phyloP scores from a whole-genome alignment of 92 coral and sea anemone species.

The Phenganax subtilis region DNA sequence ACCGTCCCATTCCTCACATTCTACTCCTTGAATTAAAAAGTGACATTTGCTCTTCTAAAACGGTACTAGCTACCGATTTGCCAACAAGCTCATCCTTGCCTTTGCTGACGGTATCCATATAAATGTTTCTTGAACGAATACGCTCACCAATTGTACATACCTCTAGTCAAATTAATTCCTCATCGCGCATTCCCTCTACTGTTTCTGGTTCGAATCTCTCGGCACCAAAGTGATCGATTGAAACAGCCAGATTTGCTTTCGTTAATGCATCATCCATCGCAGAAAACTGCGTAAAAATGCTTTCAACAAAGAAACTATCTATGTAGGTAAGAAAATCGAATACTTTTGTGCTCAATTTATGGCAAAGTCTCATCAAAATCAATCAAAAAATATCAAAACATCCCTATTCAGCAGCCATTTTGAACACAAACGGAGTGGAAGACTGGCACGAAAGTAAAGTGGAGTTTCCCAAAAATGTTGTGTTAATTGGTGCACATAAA shows the following conservation, averaged over 20 bases:
- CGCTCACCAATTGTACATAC: constrained; percentile 48
- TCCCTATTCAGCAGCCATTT: not conserved
- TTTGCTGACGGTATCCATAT: constrained; percentile 21
- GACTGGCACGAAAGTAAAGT: too few species aligned
- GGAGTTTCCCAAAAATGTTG: too few species aligned
- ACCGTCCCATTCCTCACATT: too few species aligned
- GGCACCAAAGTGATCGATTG: not conserved
- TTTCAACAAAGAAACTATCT: too few species aligned
- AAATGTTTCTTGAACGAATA: constrained; percentile 37
- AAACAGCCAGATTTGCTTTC: too few species aligned
- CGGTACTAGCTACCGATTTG: not conserved
- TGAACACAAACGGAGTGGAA: not conserved
- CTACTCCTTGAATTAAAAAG: too few species aligned
- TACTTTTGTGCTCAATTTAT: too few species aligned
- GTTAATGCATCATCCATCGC: too few species aligned
- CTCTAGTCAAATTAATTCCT: constrained; percentile 42
- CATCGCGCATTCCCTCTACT: constrained; percentile 37
- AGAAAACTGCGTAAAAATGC: too few species aligned
- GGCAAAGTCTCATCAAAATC: not conserved
- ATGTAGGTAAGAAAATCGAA: too few species aligned
- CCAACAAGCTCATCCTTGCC: constrained; percentile 9
- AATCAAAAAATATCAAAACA: not conserved
- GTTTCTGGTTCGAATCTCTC: constrained; percentile 45
- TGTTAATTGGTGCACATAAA: too few species aligned
- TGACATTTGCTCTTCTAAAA: too few species aligned